Conservation (phyloP, 2,888 invertebrate genomes). For the Ypsolopha sequella region DNA sequence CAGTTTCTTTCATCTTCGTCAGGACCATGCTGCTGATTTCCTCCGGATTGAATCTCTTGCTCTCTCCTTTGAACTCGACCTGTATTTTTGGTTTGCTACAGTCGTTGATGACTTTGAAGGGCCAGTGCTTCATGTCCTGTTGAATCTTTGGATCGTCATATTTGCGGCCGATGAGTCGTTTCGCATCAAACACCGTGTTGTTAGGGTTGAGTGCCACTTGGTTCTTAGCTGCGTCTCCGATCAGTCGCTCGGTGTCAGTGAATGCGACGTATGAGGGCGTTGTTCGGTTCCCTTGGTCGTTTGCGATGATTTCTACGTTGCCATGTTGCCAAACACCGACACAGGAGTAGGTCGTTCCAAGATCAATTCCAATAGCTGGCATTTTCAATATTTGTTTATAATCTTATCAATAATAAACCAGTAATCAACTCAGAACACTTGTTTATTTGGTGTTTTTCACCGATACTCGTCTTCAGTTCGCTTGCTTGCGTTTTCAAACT, state of each 20-base stretch:
- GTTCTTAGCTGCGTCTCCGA: conserved; percentile 89
- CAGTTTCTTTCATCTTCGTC: no score
- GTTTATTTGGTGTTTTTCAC: conserved; percentile 21
- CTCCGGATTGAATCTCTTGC: conserved; percentile 75
- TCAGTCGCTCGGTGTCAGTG: no score
- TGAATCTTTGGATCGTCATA: conserved; percentile 82
- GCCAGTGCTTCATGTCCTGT: conserved; percentile 86
- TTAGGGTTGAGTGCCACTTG: conserved; percentile 83
- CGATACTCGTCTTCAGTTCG: conserved; percentile 18
- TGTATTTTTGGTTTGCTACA: conserved; percentile 76
- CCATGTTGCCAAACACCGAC: conserved; percentile 89
- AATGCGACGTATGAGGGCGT: conserved; percentile 92
- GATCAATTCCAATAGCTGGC: conserved; percentile 59
- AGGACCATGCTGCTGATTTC: conserved; percentile 79
- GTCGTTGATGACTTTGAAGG: conserved; percentile 79
- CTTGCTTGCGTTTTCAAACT: conserved; percentile 37
- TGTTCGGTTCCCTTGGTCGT: conserved; percentile 90
- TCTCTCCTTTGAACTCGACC: conserved; percentile 75
- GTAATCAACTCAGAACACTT: background rate
- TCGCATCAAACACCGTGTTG: conserved; percentile 80
- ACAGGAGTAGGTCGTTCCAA: conserved; percentile 90
- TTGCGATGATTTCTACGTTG: conserved; percentile 87
- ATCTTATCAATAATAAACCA: conserved; percentile 1
- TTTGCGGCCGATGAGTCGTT: conserved; percentile 84
- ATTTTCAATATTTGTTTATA: conserved; percentile 21